These are phyloP conservation scores for Drosophila trapezifrons DNA, from an alignment of 1,140 invertebrate genomes.

Conservation along the genomic window DNA sequence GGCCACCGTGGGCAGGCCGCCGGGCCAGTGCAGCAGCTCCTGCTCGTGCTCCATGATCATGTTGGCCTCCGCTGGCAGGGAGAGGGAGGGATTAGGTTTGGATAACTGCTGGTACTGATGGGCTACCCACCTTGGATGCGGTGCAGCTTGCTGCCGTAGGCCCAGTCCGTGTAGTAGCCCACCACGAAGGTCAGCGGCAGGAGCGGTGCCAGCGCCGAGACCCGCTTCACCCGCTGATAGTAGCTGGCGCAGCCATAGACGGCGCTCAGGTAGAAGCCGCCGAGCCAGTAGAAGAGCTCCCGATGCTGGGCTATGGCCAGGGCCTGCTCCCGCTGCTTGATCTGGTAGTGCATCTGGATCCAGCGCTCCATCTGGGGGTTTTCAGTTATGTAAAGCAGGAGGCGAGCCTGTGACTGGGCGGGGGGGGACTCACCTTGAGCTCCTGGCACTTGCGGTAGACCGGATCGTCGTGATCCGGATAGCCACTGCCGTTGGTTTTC, in stretches of 20 bases:
- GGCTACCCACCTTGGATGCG: slow-evolving; percentile 89
- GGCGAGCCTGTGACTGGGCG: too few species aligned
- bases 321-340: slow-evolving; percentile 90
- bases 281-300: slow-evolving; percentile 90
- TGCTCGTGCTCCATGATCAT: slow-evolving; percentile 90
- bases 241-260: slow-evolving; percentile 76
- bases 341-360: slow-evolving; percentile 92
- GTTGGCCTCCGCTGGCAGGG: slow-evolving; percentile 89
- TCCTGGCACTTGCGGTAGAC: slow-evolving; percentile 77
- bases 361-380: slow-evolving; percentile 87
- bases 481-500: slow-evolving; percentile 42
- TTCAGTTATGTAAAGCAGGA: slow-evolving; percentile 17
- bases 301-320: slow-evolving; percentile 89
- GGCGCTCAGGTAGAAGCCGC: slow-evolving; percentile 87
- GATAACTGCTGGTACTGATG: too few species aligned
- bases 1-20: slow-evolving; percentile 88
- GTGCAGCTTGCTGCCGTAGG: slow-evolving; percentile 90
- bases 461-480: slow-evolving; percentile 73
- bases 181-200: slow-evolving; percentile 89
- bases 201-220: slow-evolving; percentile 87
- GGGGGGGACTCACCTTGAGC: slow-evolving; percentile 56
- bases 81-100: background rate
- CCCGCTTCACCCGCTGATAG: slow-evolving; percentile 87
- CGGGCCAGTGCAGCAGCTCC: slow-evolving; percentile 88
- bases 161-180: slow-evolving; percentile 90